phyloP scores from a whole-genome alignment of 2,797 vertebrate species.

The Rhinella marina region DNA sequence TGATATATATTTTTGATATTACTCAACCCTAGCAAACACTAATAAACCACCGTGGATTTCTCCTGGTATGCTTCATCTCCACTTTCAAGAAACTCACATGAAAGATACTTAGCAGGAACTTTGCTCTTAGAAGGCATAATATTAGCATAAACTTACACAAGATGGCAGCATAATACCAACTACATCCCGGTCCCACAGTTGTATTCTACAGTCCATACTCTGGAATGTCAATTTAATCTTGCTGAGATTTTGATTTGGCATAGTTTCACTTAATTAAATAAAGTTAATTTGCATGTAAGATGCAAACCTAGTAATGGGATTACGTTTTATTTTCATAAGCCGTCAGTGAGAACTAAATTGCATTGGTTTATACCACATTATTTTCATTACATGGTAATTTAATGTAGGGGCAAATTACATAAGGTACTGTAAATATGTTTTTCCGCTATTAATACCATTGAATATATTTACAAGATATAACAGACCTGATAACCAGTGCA shows the following conservation, averaged over 20 bases:
- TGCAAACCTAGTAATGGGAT: conserved; percentile 46
- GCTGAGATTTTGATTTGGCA: conserved; percentile 24
- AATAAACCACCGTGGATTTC: too few relatives aligned
- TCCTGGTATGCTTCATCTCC: too few relatives aligned
- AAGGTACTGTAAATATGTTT: conserved; percentile 31
- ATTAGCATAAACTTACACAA: conserved; percentile 33
- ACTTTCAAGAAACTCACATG: not conserved
- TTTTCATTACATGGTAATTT: conserved; percentile 41
- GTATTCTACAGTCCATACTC: not conserved
- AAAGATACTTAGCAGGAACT: not conserved
- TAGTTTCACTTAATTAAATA: conserved; percentile 43
- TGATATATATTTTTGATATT: too few relatives aligned
- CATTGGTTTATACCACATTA: conserved; percentile 17
- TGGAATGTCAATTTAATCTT: not conserved
- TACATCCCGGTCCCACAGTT: not conserved
- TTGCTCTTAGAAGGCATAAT: not conserved
- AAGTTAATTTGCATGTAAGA: conserved; percentile 37
- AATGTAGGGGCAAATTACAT: conserved; percentile 11
- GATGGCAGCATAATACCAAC: conserved; percentile 51
- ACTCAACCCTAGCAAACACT: too few relatives aligned
- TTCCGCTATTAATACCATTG: not conserved
- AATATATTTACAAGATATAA: conserved; percentile 12
- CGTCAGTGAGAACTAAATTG: conserved; percentile 14
- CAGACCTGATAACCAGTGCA: not conserved
- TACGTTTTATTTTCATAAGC: conserved; percentile 32